phyloP scores from a whole-genome alignment of 1,140 invertebrate genomes.

The Cherax quadricarinatus region DNA sequence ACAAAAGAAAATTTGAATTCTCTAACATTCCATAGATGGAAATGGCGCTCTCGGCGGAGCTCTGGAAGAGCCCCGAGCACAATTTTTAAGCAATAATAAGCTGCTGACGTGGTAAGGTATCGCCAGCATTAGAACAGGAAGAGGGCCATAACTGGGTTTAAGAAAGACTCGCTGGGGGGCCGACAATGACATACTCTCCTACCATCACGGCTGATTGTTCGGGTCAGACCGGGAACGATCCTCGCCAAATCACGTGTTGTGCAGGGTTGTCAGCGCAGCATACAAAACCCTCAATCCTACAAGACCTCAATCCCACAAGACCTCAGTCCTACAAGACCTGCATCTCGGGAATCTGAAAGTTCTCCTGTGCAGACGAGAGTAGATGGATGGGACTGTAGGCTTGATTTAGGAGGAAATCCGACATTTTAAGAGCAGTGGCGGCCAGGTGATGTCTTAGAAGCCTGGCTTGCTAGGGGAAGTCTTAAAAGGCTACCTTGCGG shows the following conservation, averaged over 20 bases:
- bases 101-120: constrained; percentile 28
- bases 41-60: too few relatives aligned
- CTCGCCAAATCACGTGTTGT: background rate
- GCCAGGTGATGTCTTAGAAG: too few relatives aligned
- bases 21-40: too few relatives aligned
- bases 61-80: background rate
- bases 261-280: background rate
- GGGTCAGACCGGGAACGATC: background rate
- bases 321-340: background rate
- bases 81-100: constrained; percentile 13
- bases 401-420: too few relatives aligned
- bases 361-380: too few relatives aligned
- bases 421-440: too few relatives aligned
- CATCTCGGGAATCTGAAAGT: background rate
- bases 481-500: too few relatives aligned
- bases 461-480: too few relatives aligned
- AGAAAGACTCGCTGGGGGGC: constrained; percentile 3
- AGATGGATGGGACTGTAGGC: too few relatives aligned
- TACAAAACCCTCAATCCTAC: background rate
- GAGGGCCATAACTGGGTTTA: constrained; percentile 12
- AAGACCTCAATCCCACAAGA: background rate
- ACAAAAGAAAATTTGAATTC: too few relatives aligned
- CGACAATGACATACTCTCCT: background rate
- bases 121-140: constrained; percentile 31
- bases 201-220: constrained; percentile 9